phyloP scores from a whole-genome alignment of 2,797 vertebrate species.

The Lycodopsis pacificus region DNA sequence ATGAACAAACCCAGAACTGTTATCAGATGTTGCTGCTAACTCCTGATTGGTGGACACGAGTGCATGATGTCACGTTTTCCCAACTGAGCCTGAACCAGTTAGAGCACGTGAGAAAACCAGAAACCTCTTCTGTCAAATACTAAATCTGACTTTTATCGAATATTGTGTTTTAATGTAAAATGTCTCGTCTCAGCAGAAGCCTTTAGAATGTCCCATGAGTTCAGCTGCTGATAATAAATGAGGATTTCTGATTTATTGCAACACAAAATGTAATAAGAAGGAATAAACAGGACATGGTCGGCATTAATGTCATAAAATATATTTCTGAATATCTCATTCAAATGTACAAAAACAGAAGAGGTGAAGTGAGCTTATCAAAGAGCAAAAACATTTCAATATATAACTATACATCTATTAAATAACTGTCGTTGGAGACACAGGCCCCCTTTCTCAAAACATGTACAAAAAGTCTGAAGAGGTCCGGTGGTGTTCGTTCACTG shows the following conservation, averaged over 20 bases:
- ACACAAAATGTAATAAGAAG: background rate
- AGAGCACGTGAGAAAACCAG: background rate
- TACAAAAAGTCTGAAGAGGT: conserved; percentile 61
- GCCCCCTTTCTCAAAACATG: conserved; percentile 60
- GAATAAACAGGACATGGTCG: conserved; percentile 30
- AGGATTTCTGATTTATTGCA: background rate
- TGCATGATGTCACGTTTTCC: background rate
- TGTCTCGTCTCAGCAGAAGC: background rate
- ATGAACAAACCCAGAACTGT: background rate
- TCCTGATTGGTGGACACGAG: background rate
- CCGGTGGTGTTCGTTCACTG: conserved; percentile 51
- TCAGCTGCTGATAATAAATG: background rate
- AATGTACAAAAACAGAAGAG: conserved; percentile 67
- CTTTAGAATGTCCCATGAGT: background rate
- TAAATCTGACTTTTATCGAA: background rate
- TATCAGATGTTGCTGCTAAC: background rate
- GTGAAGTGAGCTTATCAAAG: conserved; percentile 67
- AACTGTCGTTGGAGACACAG: conserved; percentile 62
- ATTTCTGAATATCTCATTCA: conserved; percentile 79
- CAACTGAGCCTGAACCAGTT: background rate
- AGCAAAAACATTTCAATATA: conserved; percentile 84
- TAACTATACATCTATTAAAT: conserved; percentile 86
- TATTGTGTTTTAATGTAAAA: background rate
- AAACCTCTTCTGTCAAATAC: background rate
- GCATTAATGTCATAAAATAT: conserved; percentile 80